phyloP scores from a whole-genome alignment of 2,888 invertebrate species.

The Drosophila pseudotalamancana region DNA sequence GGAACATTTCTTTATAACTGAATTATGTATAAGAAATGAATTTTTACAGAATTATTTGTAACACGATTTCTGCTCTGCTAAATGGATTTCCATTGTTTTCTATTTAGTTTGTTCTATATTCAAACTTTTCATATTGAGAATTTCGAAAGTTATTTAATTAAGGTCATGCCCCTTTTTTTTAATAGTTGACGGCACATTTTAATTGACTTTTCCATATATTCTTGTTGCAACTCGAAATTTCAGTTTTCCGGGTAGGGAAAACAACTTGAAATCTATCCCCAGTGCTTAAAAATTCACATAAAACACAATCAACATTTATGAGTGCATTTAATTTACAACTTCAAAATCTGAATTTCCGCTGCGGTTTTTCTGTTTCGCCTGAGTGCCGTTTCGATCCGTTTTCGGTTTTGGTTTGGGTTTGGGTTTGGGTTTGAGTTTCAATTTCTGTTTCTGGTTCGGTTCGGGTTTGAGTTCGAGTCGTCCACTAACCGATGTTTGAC shows the following conservation, averaged over 20 bases:
- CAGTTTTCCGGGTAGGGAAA: neutral
- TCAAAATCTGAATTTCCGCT: conserved; percentile 36
- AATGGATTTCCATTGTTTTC: too few relatives aligned
- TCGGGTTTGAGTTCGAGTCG: conserved; percentile 19
- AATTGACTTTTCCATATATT: conserved; percentile 27
- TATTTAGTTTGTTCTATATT: neutral
- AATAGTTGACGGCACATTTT: conserved; percentile 36
- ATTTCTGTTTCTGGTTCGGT: conserved; percentile 18
- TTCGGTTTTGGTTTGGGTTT: conserved; percentile 16
- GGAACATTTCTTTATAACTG: too few relatives aligned
- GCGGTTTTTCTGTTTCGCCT: conserved; percentile 47
- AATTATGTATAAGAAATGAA: too few relatives aligned
- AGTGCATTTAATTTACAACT: conserved; percentile 28
- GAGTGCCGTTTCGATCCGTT: conserved; percentile 54
- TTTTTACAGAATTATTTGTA: neutral
- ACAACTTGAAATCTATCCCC: conserved; percentile 2
- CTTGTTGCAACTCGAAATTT: neutral
- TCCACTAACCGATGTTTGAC: conserved; percentile 17
- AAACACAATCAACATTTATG: conserved; percentile 42
- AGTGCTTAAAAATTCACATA: conserved; percentile 39
- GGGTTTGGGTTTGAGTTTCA: neutral
- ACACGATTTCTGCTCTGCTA: too few relatives aligned
- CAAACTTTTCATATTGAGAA: neutral
- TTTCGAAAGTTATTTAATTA: neutral
- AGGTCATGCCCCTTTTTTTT: conserved; percentile 26